These are phyloP conservation scores for Triplophysa siluroides DNA, from an alignment of 2,113 vertebrate species.

Conservation along the genomic window DNA sequence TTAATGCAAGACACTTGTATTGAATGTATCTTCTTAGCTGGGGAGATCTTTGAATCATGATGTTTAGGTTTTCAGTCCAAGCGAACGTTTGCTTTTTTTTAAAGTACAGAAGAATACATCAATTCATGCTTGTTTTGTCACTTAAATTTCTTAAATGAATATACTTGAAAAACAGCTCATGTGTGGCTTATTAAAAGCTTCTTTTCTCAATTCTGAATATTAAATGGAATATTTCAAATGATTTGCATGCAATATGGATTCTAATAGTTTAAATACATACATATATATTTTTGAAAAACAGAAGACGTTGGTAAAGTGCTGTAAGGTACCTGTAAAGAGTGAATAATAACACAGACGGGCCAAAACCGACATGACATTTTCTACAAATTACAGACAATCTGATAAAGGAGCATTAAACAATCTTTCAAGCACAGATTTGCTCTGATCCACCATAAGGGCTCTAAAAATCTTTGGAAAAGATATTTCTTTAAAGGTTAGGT, in stretches of 20 bases:
- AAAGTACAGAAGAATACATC: no score
- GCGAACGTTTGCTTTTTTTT: no score
- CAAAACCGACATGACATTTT: slow-evolving; percentile 21
- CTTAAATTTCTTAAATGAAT: no score
- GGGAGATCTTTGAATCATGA: neutral
- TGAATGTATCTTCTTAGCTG: neutral
- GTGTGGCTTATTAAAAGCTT: neutral
- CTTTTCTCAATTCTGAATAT: no score
- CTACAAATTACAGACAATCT: slow-evolving; percentile 11
- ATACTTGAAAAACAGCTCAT: no score
- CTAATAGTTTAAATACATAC: no score
- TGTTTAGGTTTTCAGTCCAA: neutral
- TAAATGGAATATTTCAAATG: no score
- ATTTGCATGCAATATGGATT: no score
- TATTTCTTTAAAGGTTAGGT: slow-evolving; percentile 39
- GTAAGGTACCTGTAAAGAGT: slow-evolving; percentile 25
- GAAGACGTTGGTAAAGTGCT: no score
- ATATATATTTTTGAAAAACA: no score
- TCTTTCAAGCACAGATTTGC: neutral
- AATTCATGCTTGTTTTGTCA: no score
- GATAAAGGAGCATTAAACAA: slow-evolving; percentile 29
- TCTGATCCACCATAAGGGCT: neutral
- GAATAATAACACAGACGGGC: slow-evolving; percentile 13
- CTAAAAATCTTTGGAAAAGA: neutral
- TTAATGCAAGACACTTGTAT: neutral